Evolutionary conservation across 2,113 vertebrate species (phyloP).

Genomic region (Nothocercus nigrocapillus): DNA sequence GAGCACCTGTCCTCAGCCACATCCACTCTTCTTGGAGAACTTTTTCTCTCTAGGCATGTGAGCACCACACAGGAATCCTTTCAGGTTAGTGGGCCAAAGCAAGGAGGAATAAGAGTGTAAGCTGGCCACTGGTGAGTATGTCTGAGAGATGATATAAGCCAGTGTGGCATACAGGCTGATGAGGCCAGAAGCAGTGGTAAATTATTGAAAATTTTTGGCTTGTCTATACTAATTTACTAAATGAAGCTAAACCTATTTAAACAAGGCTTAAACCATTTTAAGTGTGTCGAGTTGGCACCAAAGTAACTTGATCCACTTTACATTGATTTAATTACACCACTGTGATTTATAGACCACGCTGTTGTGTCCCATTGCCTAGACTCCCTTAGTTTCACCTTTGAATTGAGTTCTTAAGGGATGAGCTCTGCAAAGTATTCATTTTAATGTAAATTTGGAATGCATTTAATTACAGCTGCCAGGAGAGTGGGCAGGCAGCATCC

Average conservation of each 20-base stretch:
- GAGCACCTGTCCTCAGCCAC: background rate
- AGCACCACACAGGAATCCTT: accelerated
- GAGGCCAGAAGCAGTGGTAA: constrained; percentile 19
- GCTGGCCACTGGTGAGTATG: background rate
- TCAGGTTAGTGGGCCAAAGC: background rate
- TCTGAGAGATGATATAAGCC: background rate
- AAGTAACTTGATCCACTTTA: constrained; percentile 53
- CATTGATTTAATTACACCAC: constrained; percentile 47
- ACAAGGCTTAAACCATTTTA: constrained; percentile 38
- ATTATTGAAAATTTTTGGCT: constrained; percentile 50
- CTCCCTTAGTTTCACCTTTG: background rate
- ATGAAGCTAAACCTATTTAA: constrained; percentile 60
- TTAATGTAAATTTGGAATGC: constrained; percentile 4
- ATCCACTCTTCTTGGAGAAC: background rate
- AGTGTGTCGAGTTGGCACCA: constrained; percentile 41
- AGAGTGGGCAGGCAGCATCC: constrained; percentile 19
- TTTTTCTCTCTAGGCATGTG: background rate
- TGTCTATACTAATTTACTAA: constrained; percentile 58
- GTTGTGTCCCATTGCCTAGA: background rate
- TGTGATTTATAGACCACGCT: background rate
- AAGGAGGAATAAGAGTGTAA: background rate
- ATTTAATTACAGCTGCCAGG: constrained; percentile 38
- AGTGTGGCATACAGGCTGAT: background rate
- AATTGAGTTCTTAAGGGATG: background rate
- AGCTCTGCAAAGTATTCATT: constrained; percentile 7